phyloP scores from a whole-genome alignment of 2,113 vertebrate species.

The Ptychochromis oligacanthus region DNA sequence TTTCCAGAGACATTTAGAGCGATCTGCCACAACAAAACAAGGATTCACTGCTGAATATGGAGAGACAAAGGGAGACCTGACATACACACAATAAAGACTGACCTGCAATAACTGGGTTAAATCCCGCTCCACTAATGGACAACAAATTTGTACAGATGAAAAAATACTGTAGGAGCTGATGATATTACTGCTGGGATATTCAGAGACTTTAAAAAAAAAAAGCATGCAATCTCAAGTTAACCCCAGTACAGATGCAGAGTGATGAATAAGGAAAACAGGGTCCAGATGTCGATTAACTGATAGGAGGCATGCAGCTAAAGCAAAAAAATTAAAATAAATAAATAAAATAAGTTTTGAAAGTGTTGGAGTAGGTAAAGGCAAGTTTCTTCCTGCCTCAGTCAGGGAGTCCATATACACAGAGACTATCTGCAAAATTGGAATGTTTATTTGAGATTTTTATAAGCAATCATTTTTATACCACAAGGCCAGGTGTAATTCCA shows the following conservation, averaged over 20 bases:
- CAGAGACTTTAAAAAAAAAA: not conserved
- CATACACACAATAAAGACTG: not conserved
- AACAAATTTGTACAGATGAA: not conserved
- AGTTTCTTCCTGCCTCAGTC: not conserved
- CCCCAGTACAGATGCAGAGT: not conserved
- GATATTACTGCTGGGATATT: not conserved
- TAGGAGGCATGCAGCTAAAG: not conserved
- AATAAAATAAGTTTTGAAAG: not conserved
- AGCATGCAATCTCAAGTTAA: fast-evolving
- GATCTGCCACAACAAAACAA: constrained; percentile 82
- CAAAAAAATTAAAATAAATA: not conserved
- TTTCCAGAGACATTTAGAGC: constrained; percentile 97
- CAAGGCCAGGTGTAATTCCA: not conserved
- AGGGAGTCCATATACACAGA: not conserved
- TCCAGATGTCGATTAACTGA: not conserved
- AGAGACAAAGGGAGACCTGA: not conserved
- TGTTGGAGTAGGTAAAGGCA: not conserved
- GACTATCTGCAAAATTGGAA: not conserved
- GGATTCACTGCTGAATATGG: not conserved
- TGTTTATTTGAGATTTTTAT: not conserved
- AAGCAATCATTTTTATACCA: not conserved
- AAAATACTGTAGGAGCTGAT: fast-evolving
- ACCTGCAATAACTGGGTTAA: not conserved
- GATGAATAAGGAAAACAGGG: not conserved
- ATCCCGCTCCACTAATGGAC: not conserved